A percentile compares a stretch with the other conserved stretches of the same genome.
Conservation (phyloP, 64 coral and sea anemone genomes). For the Pachyseris speciosa region DNA sequence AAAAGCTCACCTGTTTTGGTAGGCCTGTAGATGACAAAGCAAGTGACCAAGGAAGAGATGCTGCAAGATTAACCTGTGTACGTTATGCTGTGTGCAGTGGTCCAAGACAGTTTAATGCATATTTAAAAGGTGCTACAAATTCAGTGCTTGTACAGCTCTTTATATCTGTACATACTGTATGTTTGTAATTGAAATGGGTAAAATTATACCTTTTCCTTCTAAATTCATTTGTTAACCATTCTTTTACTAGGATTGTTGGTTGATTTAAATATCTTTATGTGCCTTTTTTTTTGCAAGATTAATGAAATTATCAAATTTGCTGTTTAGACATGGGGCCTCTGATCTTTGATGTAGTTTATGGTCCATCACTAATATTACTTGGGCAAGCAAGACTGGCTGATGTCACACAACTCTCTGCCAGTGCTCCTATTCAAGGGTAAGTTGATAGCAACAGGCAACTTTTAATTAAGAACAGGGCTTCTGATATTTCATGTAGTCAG, state of each 20-base stretch:
- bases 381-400: slow-evolving; percentile 77
- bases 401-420: slow-evolving; percentile 77
- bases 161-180: no score
- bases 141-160: no score
- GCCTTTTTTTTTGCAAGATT: neutral
- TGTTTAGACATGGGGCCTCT: slow-evolving; percentile 88
- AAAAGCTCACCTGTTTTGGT: neutral
- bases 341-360: slow-evolving; percentile 85
- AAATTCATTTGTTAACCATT: no score
- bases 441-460: slow-evolving; percentile 6
- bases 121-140: slow-evolving; percentile 82
- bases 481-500: no score
- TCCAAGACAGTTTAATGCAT: slow-evolving; percentile 94
- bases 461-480: slow-evolving; percentile 54
- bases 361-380: slow-evolving; percentile 58
- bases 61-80: slow-evolving; percentile 33
- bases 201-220: no score
- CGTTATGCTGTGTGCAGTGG: slow-evolving; percentile 95
- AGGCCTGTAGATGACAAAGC: slow-evolving; percentile 32
- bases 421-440: slow-evolving; percentile 91
- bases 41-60: neutral
- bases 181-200: no score
- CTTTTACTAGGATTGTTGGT: no score
- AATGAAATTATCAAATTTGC: neutral
- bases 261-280: no score